Evolutionary conservation across 2,888 invertebrate species (phyloP), one percentile per base, ranked within the genome.

Genomic region (Leptodirus hochenwartii): DNA sequence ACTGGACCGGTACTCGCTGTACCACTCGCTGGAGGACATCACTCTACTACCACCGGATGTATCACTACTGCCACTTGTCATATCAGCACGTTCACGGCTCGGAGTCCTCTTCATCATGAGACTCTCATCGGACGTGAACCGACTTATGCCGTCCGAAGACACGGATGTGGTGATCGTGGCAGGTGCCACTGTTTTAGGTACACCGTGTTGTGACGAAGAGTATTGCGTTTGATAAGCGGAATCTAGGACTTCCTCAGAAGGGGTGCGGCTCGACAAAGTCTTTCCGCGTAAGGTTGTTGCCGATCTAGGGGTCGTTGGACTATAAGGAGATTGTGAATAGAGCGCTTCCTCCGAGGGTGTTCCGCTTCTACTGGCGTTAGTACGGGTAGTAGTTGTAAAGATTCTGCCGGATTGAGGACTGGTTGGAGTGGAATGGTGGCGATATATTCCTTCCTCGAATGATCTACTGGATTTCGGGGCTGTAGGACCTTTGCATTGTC

Each of bases 191-290:
- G 20, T 8, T n/a, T n/a, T 29, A 17, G 25, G 22, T 30, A 5
- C 13, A 26, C 24, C 3, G 17, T 15, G n/a, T 8, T 12, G 11
- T 17, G 11, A 22, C n/a, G 11, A n/a, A 10, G 26, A 22, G 25
- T 58, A 56, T 37, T 62, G 62, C 24, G 65, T 67, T 38, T 63
- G 58, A 47, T 67, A 66, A n/a, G 66, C 66, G 3, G 67, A 67
- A 43, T 68, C 67, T 35, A 64, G 62, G 14, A 56, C 40, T 42
- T 66, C 66, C 34, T 65, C 64, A 24, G 66, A 65, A 2, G 66
- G 66, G 2, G 64, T 65, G 31, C 64, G 48, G 43, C 60, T 62
- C 10, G 44, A 26, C 2, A 34, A 5, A n/a, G n/a, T n/a, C n/a
- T n/a, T n/a, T n/a, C n/a, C n/a, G n/a, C n/a, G n/a, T n/a, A n/a